Conservation (phyloP, 2,888 invertebrate species). For the Chrysodeixis includens region DNA sequence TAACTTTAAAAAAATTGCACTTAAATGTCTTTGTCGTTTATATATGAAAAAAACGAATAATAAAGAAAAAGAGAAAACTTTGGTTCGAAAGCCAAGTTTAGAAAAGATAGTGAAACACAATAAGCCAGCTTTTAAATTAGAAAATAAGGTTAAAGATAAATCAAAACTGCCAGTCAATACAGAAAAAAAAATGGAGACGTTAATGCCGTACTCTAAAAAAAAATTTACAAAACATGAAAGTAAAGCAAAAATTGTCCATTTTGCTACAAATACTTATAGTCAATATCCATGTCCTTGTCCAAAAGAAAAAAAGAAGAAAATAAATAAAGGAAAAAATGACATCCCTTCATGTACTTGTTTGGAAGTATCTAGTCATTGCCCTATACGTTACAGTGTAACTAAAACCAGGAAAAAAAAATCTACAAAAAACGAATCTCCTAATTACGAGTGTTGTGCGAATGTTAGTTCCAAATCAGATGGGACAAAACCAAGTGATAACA, state of each 20-base stretch:
- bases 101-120: background rate
- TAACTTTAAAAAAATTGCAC: conserved; percentile 8
- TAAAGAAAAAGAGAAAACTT: conserved; percentile 5
- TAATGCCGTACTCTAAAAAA: conserved; percentile 48
- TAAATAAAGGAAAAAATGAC: background rate
- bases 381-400: background rate
- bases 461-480: background rate
- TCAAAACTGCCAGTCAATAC: background rate
- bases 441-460: background rate
- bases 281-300: conserved; percentile 9
- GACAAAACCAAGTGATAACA: background rate
- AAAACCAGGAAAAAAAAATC: background rate
- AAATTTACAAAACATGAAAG: conserved; percentile 30
- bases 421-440: background rate
- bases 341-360: background rate
- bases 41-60: background rate
- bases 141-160: background rate
- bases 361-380: background rate
- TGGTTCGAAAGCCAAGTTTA: conserved; percentile 22
- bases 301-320: background rate
- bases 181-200: conserved; percentile 24
- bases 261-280: background rate
- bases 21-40: conserved; percentile 21
- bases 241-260: conserved; percentile 1
- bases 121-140: background rate